Base-by-base conservation (phyloP, 2,113 vertebrate genomes). In the Callopanchax toddi region DNA sequence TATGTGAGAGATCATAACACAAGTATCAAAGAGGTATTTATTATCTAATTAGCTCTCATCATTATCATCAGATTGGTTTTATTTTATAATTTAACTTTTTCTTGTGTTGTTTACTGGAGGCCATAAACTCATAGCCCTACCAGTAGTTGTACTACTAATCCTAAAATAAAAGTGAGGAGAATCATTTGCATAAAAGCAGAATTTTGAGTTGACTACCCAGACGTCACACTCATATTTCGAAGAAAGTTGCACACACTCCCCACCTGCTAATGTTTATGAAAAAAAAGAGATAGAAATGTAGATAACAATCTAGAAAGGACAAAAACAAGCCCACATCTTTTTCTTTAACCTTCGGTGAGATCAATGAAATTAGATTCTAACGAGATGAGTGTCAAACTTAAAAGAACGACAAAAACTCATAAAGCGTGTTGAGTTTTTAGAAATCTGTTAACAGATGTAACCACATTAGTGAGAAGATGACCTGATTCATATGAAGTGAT, bases 221-320 rank as follows among this genome's bases (percentile, higher is more conserved):
- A 32, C 25, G 48, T 26, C n/a, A 8, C 56, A 46, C 25, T 29
- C 17, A 37, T 16, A 34, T 50, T 51, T 74, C 21, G 17, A 5
- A 60, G 40, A 57, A 71, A 58, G 60, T 43, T 16, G 43, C 22
- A 23, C 36, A 55, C n/a, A 26, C 40, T 58, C 62, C 45, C 26
- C 17, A 49, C 62, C 17, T 43, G 20, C 40, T 49, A 44, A 17
- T 10, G 1, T 29, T 8, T 1, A n/a, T 8, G 26, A 16, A 29
- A 17, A 32, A 51, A 62, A 9, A 2, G 13, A 43, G 18, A 50
- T 1, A 2, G 11, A 17, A 9, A 13, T 22, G 21, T 1, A 23
- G 15, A 49, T 23, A 36, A 25, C 25, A 39, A 23, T 42, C 51
- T 50, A 18, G 46, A 66, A 61, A 45, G 60, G 17, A n/a, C 13